Base-by-base conservation (phyloP, 92 coral and sea anemone genomes). In the Porites lobata region DNA sequence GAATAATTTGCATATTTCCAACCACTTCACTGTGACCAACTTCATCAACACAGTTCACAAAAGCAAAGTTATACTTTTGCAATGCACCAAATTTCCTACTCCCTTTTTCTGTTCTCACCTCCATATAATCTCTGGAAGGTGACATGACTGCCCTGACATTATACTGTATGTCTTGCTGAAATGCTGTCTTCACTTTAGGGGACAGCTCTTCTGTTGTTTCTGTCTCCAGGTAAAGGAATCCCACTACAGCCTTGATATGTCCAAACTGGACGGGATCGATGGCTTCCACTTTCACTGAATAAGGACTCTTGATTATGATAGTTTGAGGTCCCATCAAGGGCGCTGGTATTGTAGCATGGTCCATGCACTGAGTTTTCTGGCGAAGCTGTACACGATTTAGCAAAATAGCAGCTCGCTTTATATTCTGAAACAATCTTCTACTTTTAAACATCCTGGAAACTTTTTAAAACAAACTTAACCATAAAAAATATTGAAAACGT, bases 211-310 rank as follows among this genome's bases (percentile, higher is more conserved):
- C 85, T 13, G 83, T 87, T 22, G 74, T 51, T 7, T 77, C 85
- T 50, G 93, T 90, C 70, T 80, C 69, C 64, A 95, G 57, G 66
- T 75, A 68, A 58, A 90, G 76, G 52, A 79, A 75, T 80, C 89
- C 91, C 1, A 75, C 50, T 11, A 78, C 91, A 50, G 59, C 29
- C 26, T 74, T 66, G 9, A 61, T 8, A 61, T 84, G 82, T 17
- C 85, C 71, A 75, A 78, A 79, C 50, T 92, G 81, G 57, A 88
- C 68, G 50, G 95, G 89, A 78, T 88, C 88, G 50, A 94, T n/a
- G 9, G 97, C 90, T 65, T 88, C 75, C 2, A 94, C 66, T 65
- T 88, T 76, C 3, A 91, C 90, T 54, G 93, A 70, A 73, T 80
- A 94, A 9, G 89, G 92, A 19, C 92, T 88, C 71, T 83, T 75